Base-by-base conservation (phyloP, 1,140 invertebrate species). In the Bombus waltoni region DNA sequence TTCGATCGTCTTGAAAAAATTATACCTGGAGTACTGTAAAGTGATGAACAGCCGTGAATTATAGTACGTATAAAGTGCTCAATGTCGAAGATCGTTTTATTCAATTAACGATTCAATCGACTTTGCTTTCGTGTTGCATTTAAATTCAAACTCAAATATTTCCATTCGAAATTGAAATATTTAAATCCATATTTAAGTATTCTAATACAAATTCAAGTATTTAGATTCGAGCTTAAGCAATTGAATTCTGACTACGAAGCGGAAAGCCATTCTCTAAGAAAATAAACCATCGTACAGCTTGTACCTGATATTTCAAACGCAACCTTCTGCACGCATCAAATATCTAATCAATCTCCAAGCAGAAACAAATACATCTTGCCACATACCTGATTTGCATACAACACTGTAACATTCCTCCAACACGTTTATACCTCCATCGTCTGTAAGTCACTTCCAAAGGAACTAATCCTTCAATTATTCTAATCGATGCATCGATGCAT, bases 401-500 rank as follows among this genome's bases (percentile, higher is more conserved):
- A 73, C 71, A 47, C 13, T 15, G 15, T 73, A 47, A 44, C 71
- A 40, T 72, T 72, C 13, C 2, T 42, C 40, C 25, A 15, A 28
- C 11, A 71, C 25, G 4, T 40, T 71, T 6, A n/a, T 1, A 6
- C 9, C 3, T 70, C 25, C 4, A 42, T 13, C 40, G 28, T 3
- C 28, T 25, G 25, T 5, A 22, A n/a, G 9, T 18, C 11, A 3
- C 28, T 40, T 53, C 25, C 28, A 59, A 40, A 28, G 35, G 53
- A 76, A 76, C 74, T 38, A 76, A 76, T 76, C 35, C 32, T 59
- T 76, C 47, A 38, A 76, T 76, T 40, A 40, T 32, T 11, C 53
- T 76, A 59, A 76, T 59, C 74, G 59, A 76, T 40, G 18, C 47
- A 25, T 53, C 47, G 18, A 53, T 53, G 47, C 47, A 53, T 53